These are phyloP conservation scores for Vulpes vulpes DNA, from an alignment of 2,113 vertebrate genomes.

Conservation along the genomic window DNA sequence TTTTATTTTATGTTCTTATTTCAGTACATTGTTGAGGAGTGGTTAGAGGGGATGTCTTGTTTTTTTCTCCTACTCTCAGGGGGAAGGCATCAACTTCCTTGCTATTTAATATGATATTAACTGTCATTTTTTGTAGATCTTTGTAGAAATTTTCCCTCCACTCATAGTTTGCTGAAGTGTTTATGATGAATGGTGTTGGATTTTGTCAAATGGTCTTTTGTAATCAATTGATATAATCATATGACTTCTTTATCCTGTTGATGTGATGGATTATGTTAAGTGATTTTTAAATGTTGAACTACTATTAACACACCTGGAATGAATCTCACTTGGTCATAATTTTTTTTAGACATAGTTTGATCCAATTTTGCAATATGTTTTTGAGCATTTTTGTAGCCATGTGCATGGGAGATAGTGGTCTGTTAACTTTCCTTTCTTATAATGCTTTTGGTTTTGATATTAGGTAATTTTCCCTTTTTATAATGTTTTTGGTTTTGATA, in stretches of 20 bases:
- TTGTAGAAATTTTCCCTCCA: neutral
- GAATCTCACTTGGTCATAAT: neutral
- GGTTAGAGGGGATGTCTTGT: neutral
- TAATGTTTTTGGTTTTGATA: neutral
- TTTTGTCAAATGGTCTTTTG: neutral
- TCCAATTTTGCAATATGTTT: neutral
- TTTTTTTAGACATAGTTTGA: neutral
- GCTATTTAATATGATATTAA: neutral
- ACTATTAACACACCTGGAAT: neutral
- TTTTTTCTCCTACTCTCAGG: neutral
- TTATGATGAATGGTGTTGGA: neutral
- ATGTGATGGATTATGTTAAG: neutral
- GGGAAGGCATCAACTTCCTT: neutral
- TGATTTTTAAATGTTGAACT: neutral
- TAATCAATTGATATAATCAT: neutral
- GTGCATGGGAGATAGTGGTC: neutral
- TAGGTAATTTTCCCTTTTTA: neutral
- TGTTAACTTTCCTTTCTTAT: neutral
- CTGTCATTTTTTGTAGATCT: neutral
- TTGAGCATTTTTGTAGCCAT: neutral
- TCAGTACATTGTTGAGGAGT: neutral
- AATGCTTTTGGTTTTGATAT: neutral
- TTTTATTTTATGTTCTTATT: neutral
- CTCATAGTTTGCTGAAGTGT: neutral
- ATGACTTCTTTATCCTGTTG: neutral